These are phyloP conservation scores for Silurus lanzhouensis DNA, from an alignment of 2,797 vertebrate genomes.

Conservation along the genomic window DNA sequence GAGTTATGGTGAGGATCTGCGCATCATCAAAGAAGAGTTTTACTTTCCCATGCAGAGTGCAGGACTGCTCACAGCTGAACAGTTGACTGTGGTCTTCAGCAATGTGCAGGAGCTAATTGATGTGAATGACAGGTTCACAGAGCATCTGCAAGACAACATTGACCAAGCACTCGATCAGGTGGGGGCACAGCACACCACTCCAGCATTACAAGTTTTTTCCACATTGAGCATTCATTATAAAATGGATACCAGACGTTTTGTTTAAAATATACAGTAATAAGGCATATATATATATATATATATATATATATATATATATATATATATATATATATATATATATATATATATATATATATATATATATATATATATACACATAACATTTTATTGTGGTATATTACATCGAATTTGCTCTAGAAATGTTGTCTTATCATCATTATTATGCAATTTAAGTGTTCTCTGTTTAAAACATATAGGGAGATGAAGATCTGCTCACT, in stretches of 20 bases:
- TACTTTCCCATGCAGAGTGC: conserved; percentile 88
- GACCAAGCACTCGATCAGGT: conserved; percentile 89
- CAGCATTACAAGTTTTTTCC: neutral
- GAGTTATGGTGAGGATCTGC: conserved; percentile 86
- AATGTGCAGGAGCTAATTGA: conserved; percentile 90
- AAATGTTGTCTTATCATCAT: neutral
- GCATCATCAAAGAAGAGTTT: conserved; percentile 90
- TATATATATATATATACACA: too few species aligned
- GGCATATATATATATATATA: too few species aligned
- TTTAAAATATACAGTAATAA: neutral
- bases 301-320: too few species aligned
- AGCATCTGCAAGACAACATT: conserved; percentile 87
- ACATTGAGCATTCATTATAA: neutral
- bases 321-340: too few species aligned
- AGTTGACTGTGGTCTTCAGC: conserved; percentile 83
- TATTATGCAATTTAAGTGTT: neutral
- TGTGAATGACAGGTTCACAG: conserved; percentile 86
- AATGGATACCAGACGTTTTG: neutral
- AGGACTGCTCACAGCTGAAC: conserved; percentile 82
- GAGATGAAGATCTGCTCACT: conserved; percentile 85
- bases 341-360: too few species aligned
- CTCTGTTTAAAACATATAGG: conserved; percentile 67
- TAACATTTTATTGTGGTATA: neutral
- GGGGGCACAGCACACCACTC: conserved; percentile 24
- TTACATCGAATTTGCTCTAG: neutral